Conservation (phyloP, 2,113 vertebrate species). For the Eidolon helvum region DNA sequence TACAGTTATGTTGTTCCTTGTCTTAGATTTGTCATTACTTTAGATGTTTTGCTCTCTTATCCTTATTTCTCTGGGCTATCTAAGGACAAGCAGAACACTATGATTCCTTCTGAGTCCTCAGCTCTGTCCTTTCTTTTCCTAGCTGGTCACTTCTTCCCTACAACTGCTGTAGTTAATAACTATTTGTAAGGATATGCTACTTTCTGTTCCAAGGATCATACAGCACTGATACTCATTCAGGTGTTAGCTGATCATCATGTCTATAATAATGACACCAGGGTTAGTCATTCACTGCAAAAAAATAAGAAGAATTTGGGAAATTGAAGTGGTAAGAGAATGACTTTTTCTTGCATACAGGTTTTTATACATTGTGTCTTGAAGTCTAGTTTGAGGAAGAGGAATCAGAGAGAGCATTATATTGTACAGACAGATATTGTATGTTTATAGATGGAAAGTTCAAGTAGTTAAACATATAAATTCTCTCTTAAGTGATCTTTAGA, state of each 20-base stretch:
- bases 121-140: not conserved
- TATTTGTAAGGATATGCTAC: not conserved
- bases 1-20: not conserved
- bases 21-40: not conserved
- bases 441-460: not conserved
- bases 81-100: not conserved
- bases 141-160: not conserved
- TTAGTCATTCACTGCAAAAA: not conserved
- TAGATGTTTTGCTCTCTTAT: not conserved
- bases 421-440: not conserved
- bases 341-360: not conserved
- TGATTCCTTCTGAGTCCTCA: not conserved
- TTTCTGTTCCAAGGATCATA: not conserved
- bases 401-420: not conserved
- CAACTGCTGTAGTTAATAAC: not conserved
- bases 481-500: not conserved
- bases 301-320: not conserved
- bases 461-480: not conserved
- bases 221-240: not conserved
- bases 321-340: not conserved
- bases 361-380: not conserved
- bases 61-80: not conserved
- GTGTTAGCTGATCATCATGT: not conserved
- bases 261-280: not conserved
- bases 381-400: not conserved